Evolutionary conservation across 2,888 invertebrate genomes (phyloP), one percentile per base, ranked within the genome.

Genomic region (Erebia epiphron): DNA sequence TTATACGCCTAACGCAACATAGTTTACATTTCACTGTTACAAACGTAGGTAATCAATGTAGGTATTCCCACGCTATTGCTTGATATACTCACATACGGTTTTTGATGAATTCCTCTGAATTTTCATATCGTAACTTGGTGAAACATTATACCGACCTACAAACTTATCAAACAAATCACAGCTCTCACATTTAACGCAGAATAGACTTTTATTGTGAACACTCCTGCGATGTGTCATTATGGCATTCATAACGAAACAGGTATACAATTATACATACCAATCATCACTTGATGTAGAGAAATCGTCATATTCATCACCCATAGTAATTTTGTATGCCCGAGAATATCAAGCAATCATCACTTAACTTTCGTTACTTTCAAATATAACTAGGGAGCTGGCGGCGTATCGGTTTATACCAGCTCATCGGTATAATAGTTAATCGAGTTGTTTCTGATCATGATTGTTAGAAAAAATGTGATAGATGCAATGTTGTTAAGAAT

Each of bases 351-450:
- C 71, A 70, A 76, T 77, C 73, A 73, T 74, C 69, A 64, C 63
- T 60, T 54, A 72, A 77, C 79, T 82, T 79, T 80, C 78, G 69
- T 80, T 77, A 75, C 78, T 79, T 81, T 80, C 79, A 69, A 81
- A 81, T 78, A 13, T 26, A 26, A 18, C 26, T 16, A 18, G 18
- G 18, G 54, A 54, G 54, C 18, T 54, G 18, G 1, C 18, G 16
- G 52, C 16, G 16, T 0, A 9, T 52, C n/a, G 8, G n/a, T 16
- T 8, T n/a, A n/a, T n/a, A 9, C 16, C 7, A 46, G 10, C 46
- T 46, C 46, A 13, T 46, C 11, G 26, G 3, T 10, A 1, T 49
- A 49, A 50, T 13, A 50, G 50, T 50, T 35, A 14, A 50, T n/a
- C 5, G 49, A 13, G 49, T 49, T 14, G 14, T 49, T 49, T 49